Evolutionary conservation across 2,888 invertebrate genomes (phyloP), one percentile per base, ranked within the genome.

Genomic region (Drosophila neonasuta): DNA sequence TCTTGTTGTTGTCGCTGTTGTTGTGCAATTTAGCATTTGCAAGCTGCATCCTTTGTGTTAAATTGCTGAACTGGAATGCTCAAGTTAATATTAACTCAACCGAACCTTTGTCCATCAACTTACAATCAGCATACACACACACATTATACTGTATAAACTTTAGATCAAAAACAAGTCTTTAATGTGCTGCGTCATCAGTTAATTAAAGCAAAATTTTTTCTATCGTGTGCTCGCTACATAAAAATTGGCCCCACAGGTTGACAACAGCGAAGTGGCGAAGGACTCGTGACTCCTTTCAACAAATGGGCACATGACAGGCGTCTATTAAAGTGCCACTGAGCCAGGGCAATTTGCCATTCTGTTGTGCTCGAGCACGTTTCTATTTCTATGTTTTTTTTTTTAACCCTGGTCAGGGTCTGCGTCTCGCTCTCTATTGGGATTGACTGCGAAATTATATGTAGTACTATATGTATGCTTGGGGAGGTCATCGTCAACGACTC

Each of bases 301-400:
- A 71, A 80, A 84, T 68, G 67, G 66, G 57, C 76, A 67, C 81
- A 56, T 79, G 80, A 74, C 85, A 74, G 77, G 68, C 74, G 50
- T 72, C 80, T 69, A 73, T 79, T 79, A 73, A 46, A 50, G 59
- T 42, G 50, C 41, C 36, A 50, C 29, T 48, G 59, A 67, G 77
- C 30, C 41, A 24, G 49, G 62, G 58, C 66, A 74, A 74, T 76
- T 77, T 81, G 65, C 66, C 64, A 64, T 63, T 67, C 32, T 32
- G 32, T 11, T 10, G 11, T 36, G n/a, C 20, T 20, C 11, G 39
- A 48, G 30, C 48, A n/a, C 15, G 41, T 45, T 59, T 34, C 39
- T 24, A 24, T 6, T 24, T 24, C 24, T 24, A 20, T 20, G 20
- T 20, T 3, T 24, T 24, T 24, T 24, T 24, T 24, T 24, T 24